These are phyloP conservation scores for Zosterops japonicus DNA, from an alignment of 2,113 vertebrate species.

Conservation along the genomic window DNA sequence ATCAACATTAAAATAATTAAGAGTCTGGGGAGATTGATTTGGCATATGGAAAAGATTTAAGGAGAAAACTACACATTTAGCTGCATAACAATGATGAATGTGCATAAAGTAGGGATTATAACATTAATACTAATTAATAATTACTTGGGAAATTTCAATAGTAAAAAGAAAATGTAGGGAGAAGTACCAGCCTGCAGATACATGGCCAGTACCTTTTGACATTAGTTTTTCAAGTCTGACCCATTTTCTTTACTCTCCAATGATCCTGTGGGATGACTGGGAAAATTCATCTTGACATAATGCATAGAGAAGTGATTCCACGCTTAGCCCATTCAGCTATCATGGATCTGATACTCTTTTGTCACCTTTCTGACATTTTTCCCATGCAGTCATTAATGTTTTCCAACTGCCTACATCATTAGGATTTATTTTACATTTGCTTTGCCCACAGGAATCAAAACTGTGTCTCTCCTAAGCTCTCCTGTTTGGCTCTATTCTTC, in stretches of 20 bases:
- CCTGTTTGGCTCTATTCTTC: neutral
- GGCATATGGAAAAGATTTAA: slow-evolving; percentile 11
- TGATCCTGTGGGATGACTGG: neutral
- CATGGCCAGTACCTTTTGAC: neutral
- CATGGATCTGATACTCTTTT: neutral
- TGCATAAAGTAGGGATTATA: neutral
- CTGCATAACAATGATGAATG: neutral
- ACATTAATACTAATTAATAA: neutral
- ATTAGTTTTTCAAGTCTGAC: neutral
- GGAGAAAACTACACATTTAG: neutral
- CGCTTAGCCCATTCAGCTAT: neutral
- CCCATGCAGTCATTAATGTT: neutral
- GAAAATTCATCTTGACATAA: accelerated
- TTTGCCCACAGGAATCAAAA: neutral
- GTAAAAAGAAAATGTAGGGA: neutral
- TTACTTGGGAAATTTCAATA: neutral
- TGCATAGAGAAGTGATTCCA: neutral
- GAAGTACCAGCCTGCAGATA: neutral
- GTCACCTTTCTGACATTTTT: neutral
- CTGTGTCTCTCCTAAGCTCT: neutral
- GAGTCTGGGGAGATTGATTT: slow-evolving; percentile 5
- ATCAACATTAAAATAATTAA: slow-evolving; percentile 45
- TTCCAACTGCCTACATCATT: neutral
- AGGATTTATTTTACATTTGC: neutral
- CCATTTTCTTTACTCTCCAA: neutral